These are phyloP conservation scores for Idaea dimidiata DNA, from an alignment of 2,888 invertebrate species.

Conservation along the genomic window DNA sequence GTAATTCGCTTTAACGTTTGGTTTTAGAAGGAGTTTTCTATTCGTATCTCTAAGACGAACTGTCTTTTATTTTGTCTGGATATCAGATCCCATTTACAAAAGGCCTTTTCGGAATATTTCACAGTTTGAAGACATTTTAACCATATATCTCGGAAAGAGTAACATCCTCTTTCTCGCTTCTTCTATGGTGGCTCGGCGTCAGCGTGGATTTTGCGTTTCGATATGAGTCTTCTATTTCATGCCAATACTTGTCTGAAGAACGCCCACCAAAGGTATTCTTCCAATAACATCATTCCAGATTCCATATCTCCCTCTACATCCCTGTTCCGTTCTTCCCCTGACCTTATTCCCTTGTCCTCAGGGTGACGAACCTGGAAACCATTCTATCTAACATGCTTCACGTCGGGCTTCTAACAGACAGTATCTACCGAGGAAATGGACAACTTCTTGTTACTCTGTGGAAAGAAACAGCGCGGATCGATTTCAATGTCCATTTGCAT, in stretches of 20 bases:
- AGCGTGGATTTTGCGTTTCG: no score
- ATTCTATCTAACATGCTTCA: slow-evolving; percentile 55
- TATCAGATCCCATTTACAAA: not conserved
- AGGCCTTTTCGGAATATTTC: not conserved
- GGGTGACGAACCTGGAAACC: slow-evolving; percentile 56
- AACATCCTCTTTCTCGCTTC: not conserved
- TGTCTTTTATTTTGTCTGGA: no score
- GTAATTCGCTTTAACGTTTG: no score
- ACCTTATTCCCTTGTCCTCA: slow-evolving; percentile 41
- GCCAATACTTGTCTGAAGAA: not conserved
- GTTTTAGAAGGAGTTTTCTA: no score
- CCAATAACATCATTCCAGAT: not conserved
- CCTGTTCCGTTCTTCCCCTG: slow-evolving; percentile 13
- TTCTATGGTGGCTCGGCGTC: no score
- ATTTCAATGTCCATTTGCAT: slow-evolving; percentile 31
- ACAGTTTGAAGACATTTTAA: not conserved
- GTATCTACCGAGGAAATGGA: slow-evolving; percentile 50
- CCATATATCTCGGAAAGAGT: not conserved
- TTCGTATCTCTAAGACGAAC: no score
- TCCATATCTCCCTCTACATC: slow-evolving; percentile 8
- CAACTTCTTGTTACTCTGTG: slow-evolving; percentile 50
- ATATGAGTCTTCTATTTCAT: not conserved
- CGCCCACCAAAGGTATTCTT: no score
- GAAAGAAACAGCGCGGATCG: slow-evolving; percentile 38
- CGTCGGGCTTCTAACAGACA: slow-evolving; percentile 49